Evolutionary conservation across 1,140 invertebrate species (phyloP), one percentile per base, ranked within the genome.

Genomic region (Hesperophylax magnus): DNA sequence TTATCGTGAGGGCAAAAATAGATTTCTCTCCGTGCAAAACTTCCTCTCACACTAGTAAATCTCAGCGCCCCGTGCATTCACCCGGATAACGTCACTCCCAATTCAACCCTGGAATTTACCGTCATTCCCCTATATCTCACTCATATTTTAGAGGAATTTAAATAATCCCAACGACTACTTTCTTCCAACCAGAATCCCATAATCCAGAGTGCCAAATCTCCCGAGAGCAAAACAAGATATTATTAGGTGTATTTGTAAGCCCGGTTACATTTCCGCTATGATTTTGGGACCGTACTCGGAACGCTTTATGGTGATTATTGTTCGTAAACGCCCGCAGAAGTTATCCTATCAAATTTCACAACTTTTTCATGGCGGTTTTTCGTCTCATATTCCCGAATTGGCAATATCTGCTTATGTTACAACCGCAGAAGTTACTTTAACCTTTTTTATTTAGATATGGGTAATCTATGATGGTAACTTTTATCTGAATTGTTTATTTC

Each of bases 261-360:
- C 27, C 47, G 52, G 17, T 18, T 24, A 18, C 17, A 72, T 24
- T 54, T 22, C 9, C 34, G 20, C 39, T 22, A 24, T 72, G 69
- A 72, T 72, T 72, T 72, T n/a, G 47, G 24, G 52, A 72, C 69
- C 69, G 39, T 53, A 20, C 69, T 53, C 69, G 18, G 15, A 72
- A 15, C 69, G 17, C 7, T 72, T 72, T 72, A 72, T 54, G 18
- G 69, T 72, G 69, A 72, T 72, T 72, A 72, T 72, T 72, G 69
- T 69, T 69, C 17, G 14, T 39, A 69, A 69, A 69, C 31, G 20
- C 27, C 65, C 69, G 22, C 47, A 53, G 27, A 71, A 54, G 47
- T 72, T 72, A 4, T 8, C 39, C 69, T 27, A 61, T 61, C 60
- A 61, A 61, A 61, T 61, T 27, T 61, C 60, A 61, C 60, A 22